Evolutionary conservation across 2,797 vertebrate species (phyloP).

Genomic region (Sandelia bainsii): DNA sequence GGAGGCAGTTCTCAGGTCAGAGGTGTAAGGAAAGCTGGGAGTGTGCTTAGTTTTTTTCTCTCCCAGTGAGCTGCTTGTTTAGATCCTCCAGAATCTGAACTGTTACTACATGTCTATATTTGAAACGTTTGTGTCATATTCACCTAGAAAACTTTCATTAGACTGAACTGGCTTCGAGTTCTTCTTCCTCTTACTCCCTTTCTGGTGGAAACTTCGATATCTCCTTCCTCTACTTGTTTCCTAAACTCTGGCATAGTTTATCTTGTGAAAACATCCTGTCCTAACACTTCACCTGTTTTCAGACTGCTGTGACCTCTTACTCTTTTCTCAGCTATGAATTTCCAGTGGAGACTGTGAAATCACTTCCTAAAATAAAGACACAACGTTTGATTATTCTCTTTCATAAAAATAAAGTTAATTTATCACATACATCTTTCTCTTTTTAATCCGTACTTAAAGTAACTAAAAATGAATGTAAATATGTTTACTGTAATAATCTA

Average conservation of each 20-base stretch:
- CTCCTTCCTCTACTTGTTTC: conserved; percentile 52
- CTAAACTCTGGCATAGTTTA: conserved; percentile 33
- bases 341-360: conserved; percentile 10
- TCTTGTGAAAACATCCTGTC: conserved; percentile 58
- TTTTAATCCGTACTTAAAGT: not conserved
- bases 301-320: conserved; percentile 22
- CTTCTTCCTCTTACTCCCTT: conserved; percentile 5
- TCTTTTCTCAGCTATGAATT: not conserved
- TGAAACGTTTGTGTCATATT: too few relatives aligned
- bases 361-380: conserved; percentile 4
- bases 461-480: not conserved
- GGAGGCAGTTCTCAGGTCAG: too few relatives aligned
- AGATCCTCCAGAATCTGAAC: too few relatives aligned
- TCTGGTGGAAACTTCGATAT: conserved; percentile 41
- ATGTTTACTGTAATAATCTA: not conserved
- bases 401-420: not conserved
- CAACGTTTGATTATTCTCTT: not conserved
- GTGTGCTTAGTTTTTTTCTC: too few relatives aligned
- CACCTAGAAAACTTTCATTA: not conserved
- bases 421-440: not conserved
- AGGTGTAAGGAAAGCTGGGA: too few relatives aligned
- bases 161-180: not conserved
- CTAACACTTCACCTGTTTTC: conserved; percentile 33
- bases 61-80: too few relatives aligned
- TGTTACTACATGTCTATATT: too few relatives aligned